These are phyloP conservation scores for Ectemnius continuus DNA, from an alignment of 2,888 invertebrate species.

Conservation along the genomic window DNA sequence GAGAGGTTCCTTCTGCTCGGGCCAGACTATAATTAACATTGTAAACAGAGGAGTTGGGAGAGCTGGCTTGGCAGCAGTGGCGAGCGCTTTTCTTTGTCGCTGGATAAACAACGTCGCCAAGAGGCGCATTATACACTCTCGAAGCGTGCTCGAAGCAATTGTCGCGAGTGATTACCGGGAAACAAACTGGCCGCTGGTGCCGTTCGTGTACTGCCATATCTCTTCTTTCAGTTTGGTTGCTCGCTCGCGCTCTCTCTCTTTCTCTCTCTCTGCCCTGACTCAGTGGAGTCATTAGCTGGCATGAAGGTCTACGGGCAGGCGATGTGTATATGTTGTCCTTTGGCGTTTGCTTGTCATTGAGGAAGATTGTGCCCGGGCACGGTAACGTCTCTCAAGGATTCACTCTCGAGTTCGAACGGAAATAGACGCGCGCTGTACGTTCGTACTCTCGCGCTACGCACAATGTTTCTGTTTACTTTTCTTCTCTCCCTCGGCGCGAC, in stretches of 20 bases:
- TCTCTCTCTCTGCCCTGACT: background rate
- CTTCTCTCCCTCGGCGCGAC: too few relatives aligned
- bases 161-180: background rate
- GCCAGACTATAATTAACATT: constrained; percentile 24
- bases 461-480: too few relatives aligned
- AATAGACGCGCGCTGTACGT: too few relatives aligned
- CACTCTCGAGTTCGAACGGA: too few relatives aligned
- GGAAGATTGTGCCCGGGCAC: too few relatives aligned
- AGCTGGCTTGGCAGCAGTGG: constrained; percentile 5
- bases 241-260: background rate
- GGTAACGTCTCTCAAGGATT: too few relatives aligned
- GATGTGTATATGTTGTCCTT: too few relatives aligned
- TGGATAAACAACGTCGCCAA: constrained; percentile 7
- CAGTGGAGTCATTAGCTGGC: too few relatives aligned
- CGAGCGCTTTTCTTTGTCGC: constrained; percentile 12
- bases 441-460: too few relatives aligned
- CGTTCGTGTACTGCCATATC: background rate
- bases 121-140: background rate
- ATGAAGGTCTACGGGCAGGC: too few relatives aligned
- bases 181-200: background rate
- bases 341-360: too few relatives aligned
- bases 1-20: background rate
- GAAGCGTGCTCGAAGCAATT: background rate
- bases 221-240: background rate
- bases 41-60: constrained; percentile 11